Percentiles rank a stretch among this genome's conserved stretches.
Conservation (phyloP, 2,113 vertebrate species). For the Ailurus styani region DNA sequence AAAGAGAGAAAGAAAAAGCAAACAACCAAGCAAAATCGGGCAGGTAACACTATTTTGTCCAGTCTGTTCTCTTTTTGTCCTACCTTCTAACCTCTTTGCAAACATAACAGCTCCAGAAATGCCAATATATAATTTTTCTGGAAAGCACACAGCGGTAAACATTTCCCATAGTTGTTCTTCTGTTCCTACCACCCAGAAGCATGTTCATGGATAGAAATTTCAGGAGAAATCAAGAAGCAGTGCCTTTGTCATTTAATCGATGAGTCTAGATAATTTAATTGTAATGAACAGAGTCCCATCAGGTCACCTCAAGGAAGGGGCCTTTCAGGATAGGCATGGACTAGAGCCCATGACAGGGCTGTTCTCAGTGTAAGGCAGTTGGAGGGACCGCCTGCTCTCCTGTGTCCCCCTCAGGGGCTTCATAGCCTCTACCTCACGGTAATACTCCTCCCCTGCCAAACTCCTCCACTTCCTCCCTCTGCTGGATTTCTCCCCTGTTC, state of each 20-base stretch:
- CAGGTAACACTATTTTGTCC: background rate
- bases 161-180: background rate
- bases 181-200: background rate
- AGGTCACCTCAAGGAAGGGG: background rate
- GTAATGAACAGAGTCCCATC: background rate
- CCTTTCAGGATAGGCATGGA: rapidly evolving
- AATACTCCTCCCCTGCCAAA: background rate
- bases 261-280: background rate
- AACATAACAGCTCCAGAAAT: background rate
- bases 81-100: background rate
- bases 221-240: background rate
- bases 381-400: background rate
- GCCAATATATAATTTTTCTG: background rate
- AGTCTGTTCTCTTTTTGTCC: background rate
- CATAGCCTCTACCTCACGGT: background rate
- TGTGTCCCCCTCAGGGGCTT: background rate
- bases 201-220: background rate
- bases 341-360: background rate
- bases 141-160: background rate
- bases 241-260: background rate
- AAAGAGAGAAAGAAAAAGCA: background rate
- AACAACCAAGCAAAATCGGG: background rate
- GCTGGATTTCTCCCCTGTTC: background rate
- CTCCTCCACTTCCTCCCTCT: background rate
- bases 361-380: background rate